Evolutionary conservation across 2,888 invertebrate genomes (phyloP).

Genomic region (Drosophila multiciliata): DNA sequence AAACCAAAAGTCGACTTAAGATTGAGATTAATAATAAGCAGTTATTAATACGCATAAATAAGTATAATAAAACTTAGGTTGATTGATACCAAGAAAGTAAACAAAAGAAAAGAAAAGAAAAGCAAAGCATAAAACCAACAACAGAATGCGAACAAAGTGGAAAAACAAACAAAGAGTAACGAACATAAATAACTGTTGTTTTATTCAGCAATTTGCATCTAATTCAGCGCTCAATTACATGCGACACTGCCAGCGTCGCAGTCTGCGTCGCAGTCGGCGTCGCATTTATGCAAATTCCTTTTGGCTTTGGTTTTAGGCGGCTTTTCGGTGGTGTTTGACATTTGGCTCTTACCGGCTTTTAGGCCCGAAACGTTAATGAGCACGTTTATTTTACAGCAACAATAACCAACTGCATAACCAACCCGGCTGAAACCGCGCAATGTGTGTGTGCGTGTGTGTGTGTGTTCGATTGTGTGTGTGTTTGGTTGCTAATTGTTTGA

Average conservation of each 20-base stretch:
- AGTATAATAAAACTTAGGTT: constrained; percentile 58
- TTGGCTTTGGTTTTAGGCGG: constrained; percentile 52
- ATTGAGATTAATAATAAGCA: constrained; percentile 70
- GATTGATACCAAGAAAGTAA: constrained; percentile 49
- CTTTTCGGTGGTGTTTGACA: constrained; percentile 48
- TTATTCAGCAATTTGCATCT: constrained; percentile 75
- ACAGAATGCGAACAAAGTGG: constrained; percentile 45
- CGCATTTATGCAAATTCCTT: constrained; percentile 63
- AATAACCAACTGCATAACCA: constrained; percentile 20
- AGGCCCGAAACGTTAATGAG: constrained; percentile 67
- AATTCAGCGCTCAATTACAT: constrained; percentile 73
- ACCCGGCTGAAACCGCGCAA: constrained; percentile 4
- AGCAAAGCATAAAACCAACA: constrained; percentile 40
- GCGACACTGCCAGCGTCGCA: constrained; percentile 32
- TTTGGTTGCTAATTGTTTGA: constrained; percentile 75
- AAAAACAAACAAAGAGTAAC: constrained; percentile 54
- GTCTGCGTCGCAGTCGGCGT: constrained; percentile 4
- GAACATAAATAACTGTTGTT: constrained; percentile 75
- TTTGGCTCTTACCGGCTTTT: constrained; percentile 54
- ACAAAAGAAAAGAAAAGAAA: constrained; percentile 12
- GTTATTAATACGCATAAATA: constrained; percentile 71
- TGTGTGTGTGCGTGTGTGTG: constrained; percentile 23
- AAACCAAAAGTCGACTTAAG: constrained; percentile 56
- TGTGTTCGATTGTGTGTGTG: constrained; percentile 24
- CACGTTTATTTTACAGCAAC: constrained; percentile 59